Evolutionary conservation across 2,797 vertebrate species (phyloP).

Genomic region (Tauraco hartlaubi): DNA sequence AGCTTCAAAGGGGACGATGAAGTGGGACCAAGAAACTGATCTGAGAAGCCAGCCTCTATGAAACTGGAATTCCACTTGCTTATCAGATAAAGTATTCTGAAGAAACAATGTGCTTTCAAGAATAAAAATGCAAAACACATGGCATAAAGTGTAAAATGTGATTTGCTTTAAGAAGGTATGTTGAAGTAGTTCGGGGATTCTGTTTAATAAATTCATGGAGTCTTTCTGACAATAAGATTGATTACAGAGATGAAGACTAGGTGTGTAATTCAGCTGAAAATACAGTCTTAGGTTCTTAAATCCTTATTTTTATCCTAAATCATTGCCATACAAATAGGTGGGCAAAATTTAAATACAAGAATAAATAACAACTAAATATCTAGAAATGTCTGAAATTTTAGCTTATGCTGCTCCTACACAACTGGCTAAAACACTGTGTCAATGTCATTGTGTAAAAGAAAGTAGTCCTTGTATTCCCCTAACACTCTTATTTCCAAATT

Average conservation of each 20-base stretch:
- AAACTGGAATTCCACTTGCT: background rate
- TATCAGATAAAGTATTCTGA: background rate
- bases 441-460: background rate
- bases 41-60: background rate
- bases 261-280: background rate
- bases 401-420: background rate
- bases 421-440: background rate
- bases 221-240: background rate
- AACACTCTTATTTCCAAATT: background rate
- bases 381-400: background rate
- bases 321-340: background rate
- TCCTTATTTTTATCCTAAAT: background rate
- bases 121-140: background rate
- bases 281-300: background rate
- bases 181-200: background rate
- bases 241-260: background rate
- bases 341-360: background rate
- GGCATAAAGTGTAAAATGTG: background rate
- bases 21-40: background rate
- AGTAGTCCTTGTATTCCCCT: background rate
- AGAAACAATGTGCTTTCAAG: background rate
- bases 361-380: background rate
- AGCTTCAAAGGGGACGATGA: background rate
- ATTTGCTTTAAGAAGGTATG: background rate
- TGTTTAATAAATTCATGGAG: background rate